Evolutionary conservation across 2,113 vertebrate species (phyloP), one percentile per base, ranked within the genome.

Genomic region (Chaetodon trifascialis): DNA sequence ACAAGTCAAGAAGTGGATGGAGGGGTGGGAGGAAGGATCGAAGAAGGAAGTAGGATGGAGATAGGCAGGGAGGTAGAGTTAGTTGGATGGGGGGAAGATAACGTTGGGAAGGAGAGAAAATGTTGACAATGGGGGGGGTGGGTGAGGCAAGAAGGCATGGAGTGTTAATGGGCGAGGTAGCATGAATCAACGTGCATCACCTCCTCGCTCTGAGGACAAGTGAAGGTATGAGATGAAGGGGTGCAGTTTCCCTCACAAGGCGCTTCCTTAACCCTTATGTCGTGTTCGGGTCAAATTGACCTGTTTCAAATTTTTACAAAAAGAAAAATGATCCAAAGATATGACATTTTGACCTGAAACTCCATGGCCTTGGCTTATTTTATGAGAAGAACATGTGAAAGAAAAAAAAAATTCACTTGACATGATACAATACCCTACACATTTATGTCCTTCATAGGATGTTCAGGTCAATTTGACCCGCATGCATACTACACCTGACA

Each of bases 81-180:
- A 36, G 36, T 40, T 59, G 3, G 51, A 66, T 30, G 5, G 42
- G 16, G 38, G 38, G 3, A 34, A 40, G 25, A 34, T 36, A 38
- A 52, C 42, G 34, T 42, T 71, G n/a, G 8, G 30, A 46, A 62
- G 55, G 5, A 84, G 47, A 60, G 36, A 70, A 73, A 76, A 68
- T 63, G 25, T 66, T 71, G 19, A 68, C 36, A 51, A 64, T 25
- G 47, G 23, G n/a, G 42, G 44, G 21, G 8, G n/a, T n/a, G 21
- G 14, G 7, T 0, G 9, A 40, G n/a, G 21, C n/a, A n/a, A 12
- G 52, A 36, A 38, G 16, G 34, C 17, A 68, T 44, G 16, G 44
- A 40, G 34, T 52, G 54, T 77, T 63, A 83, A 42, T 63, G 47
- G 40, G 0, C 51, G 30, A 42, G 38, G 38, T 34, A 40, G 19